Base-by-base conservation (phyloP, 2,113 vertebrate genomes). In the Petroica traversi region DNA sequence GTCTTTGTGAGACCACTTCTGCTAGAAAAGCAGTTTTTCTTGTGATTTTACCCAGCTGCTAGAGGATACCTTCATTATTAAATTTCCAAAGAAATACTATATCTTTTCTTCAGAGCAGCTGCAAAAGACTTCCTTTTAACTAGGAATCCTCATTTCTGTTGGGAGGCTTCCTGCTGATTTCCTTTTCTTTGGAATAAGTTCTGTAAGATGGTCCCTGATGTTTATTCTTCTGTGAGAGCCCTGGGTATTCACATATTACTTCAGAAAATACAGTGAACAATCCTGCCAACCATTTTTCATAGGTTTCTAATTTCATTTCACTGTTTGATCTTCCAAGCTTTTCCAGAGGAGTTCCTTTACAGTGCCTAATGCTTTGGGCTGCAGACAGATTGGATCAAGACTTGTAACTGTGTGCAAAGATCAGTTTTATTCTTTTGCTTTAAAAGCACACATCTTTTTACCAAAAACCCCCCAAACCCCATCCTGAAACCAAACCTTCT, bases 331-430 rank as follows among this genome's bases (percentile, higher is more conserved):
- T 72, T 79, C 19, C 19, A 55, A 41, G 26, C 5, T 38, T 68
- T 83, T 92, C 58, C 38, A 15, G 3, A 19, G 14, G 48, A 64
- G 14, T 66, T 89, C 52, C 31, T n/a, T 64, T 61, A 17, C 36
- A 64, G 14, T 36, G 15, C 22, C 28, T 66, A 2, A 52, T 76
- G 36, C 55, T 89, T 73, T 77, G 36, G 16, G 29, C 38, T 74
- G 55, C 29, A 77, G 38, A 38, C 31, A 76, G 33, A 54, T 12
- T 79, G 26, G 12, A 31, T 75, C 48, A 71, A 62, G 29, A 46
- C 19, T 40, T 0, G 0, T 28, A 20, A 62, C 10, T 59, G 10
- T 74, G 28, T 54, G 43, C 33, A 68, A 34, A 58, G 6, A 31
- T 61, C 24, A 36, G 14, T 67, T 54, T 69, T 36, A n/a, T 81